These are phyloP conservation scores for Eupithecia abbreviata DNA, from an alignment of 2,888 invertebrate genomes.

Conservation along the genomic window DNA sequence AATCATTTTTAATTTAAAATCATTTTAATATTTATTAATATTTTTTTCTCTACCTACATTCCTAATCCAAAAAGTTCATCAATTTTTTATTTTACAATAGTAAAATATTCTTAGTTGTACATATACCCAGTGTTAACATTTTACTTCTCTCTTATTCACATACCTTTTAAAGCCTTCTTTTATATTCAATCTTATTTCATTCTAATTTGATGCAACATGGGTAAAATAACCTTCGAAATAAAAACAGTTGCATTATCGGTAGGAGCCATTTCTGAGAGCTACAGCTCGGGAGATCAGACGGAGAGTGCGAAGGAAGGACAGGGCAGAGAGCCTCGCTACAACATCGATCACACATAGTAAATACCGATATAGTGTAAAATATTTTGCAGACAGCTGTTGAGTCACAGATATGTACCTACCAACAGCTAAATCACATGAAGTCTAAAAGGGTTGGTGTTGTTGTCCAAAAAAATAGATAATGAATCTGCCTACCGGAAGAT, in stretches of 20 bases:
- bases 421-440: not conserved
- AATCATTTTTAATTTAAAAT: constrained; percentile 24
- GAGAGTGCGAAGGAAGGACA: constrained; percentile 50
- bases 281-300: not conserved
- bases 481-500: not conserved
- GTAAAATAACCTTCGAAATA: constrained; percentile 9
- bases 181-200: constrained; percentile 41
- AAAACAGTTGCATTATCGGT: constrained; percentile 20
- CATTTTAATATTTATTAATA: constrained; percentile 51
- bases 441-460: not conserved
- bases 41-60: constrained; percentile 74
- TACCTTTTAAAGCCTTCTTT: constrained; percentile 47
- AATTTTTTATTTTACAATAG: constrained; percentile 64
- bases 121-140: constrained; percentile 49
- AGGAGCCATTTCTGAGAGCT: constrained; percentile 39
- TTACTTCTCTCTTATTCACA: constrained; percentile 42
- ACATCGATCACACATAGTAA: constrained; percentile 68
- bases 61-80: constrained; percentile 57
- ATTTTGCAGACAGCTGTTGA: constrained; percentile 31
- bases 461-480: not conserved
- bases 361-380: constrained; percentile 48
- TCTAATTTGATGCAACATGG: constrained; percentile 38
- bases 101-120: constrained; percentile 58
- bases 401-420: constrained; percentile 13
- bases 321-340: constrained; percentile 69